These are phyloP conservation scores for Pseudochaenichthys georgianus DNA, from an alignment of 2,797 vertebrate species.

Conservation along the genomic window DNA sequence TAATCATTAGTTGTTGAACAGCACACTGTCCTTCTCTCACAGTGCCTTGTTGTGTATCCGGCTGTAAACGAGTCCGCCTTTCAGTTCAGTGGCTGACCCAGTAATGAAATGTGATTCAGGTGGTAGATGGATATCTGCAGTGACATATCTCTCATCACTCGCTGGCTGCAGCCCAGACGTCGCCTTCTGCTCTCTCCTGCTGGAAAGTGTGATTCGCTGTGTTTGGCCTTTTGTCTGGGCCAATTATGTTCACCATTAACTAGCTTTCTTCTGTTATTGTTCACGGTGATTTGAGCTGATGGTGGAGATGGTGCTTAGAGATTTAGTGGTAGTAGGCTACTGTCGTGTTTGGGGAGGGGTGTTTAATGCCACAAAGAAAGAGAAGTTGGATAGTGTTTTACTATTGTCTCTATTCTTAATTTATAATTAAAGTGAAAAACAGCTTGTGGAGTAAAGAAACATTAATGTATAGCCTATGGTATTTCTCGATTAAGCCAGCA, in stretches of 20 bases:
- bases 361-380: conserved; percentile 45
- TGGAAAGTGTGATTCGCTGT: conserved; percentile 67
- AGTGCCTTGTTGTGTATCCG: conserved; percentile 1
- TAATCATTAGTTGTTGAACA: background rate
- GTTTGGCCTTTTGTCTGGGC: conserved; percentile 77
- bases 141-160: conserved; percentile 56
- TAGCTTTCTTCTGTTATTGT: conserved; percentile 89
- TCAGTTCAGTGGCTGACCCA: conserved; percentile 36
- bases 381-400: conserved; percentile 2
- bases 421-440: background rate
- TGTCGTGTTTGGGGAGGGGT: conserved; percentile 51
- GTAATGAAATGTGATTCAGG: conserved; percentile 76
- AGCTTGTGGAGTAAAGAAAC: conserved; percentile 1
- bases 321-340: conserved; percentile 67
- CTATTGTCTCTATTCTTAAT: background rate
- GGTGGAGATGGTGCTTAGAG: conserved; percentile 86
- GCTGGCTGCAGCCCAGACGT: conserved; percentile 71
- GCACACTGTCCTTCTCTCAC: background rate
- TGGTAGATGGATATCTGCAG: conserved; percentile 73
- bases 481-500: no score
- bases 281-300: conserved; percentile 90
- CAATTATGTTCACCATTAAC: conserved; percentile 87
- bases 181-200: conserved; percentile 61
- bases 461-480: no score
- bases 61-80: conserved; percentile 35